Evolutionary conservation across 2,797 vertebrate genomes (phyloP).

Genomic region (Paramormyrops hopkinsi): DNA sequence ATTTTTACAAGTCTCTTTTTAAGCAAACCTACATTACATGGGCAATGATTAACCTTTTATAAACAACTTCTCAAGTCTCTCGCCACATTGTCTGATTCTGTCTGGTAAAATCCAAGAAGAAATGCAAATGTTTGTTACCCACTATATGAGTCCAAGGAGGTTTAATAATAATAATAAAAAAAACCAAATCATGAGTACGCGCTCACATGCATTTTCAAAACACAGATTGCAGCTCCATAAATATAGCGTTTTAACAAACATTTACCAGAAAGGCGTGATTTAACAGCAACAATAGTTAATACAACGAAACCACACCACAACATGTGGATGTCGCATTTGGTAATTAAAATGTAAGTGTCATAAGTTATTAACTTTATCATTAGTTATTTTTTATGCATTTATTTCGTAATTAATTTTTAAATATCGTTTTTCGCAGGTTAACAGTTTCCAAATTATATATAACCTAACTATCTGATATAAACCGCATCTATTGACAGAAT

Average conservation of each 20-base stretch:
- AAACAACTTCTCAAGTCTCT: neutral
- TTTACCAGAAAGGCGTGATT: neutral
- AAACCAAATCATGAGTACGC: neutral
- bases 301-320: neutral
- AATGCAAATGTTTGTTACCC: neutral
- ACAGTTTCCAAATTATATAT: neutral
- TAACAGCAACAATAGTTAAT: neutral
- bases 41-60: conserved; percentile 2
- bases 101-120: neutral
- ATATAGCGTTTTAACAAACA: neutral
- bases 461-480: neutral
- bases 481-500: neutral
- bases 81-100: neutral
- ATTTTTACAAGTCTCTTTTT: neutral
- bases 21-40: neutral
- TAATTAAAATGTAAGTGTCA: neutral
- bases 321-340: neutral
- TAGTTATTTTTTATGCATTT: neutral
- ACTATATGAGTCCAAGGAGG: neutral
- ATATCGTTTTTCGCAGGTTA: neutral
- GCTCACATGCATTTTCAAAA: neutral
- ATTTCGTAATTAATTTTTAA: neutral
- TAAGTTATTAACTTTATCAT: neutral
- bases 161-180: neutral
- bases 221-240: neutral